Evolutionary conservation across 2,888 invertebrate genomes (phyloP), one percentile per base, ranked within the genome.

Genomic region (Drosophila testacea): DNA sequence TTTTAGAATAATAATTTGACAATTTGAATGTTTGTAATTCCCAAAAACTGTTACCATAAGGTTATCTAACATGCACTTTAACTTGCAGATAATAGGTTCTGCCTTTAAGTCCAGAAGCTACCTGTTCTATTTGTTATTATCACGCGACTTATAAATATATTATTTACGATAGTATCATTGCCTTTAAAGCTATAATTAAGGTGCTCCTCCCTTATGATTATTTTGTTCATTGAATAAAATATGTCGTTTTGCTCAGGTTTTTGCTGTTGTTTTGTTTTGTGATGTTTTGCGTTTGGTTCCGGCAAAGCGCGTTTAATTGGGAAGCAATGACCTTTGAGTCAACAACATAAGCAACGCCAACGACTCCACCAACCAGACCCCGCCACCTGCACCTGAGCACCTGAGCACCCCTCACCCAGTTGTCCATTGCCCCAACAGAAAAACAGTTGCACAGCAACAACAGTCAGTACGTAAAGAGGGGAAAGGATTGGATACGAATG

Each of bases 271-370:
- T 76, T 54, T 68, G 59, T 59, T 79, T 77, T 74, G 44, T 60
- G 73, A 51, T 68, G 59, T 59, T 79, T 77, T 69, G 51, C 44
- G 73, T 74, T 80, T 68, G 67, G 77, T 81, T 82, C 74, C 73
- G 75, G 72, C 77, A 77, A 83, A 70, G 71, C 76, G 78, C 79
- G 69, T 73, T 83, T 84, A 79, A 83, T 86, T 86, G 86, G 63
- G 83, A 78, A 87, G 85, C 85, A 86, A 87, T 83, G 85, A 87
- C 84, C 87, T 86, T 87, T 87, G 47, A 80, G 83, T 85, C 84
- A 84, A 84, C 83, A 80, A 69, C 64, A 61, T 61, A 67, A 75
- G 59, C 67, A 67, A 60, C 67, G 62, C 69, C 66, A 38, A 64
- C 66, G 54, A 59, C 62, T 48, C 22, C 41, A 70, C 51, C 60